These are phyloP conservation scores for Sussaba pulchella DNA, from an alignment of 2,888 invertebrate species.

Conservation along the genomic window DNA sequence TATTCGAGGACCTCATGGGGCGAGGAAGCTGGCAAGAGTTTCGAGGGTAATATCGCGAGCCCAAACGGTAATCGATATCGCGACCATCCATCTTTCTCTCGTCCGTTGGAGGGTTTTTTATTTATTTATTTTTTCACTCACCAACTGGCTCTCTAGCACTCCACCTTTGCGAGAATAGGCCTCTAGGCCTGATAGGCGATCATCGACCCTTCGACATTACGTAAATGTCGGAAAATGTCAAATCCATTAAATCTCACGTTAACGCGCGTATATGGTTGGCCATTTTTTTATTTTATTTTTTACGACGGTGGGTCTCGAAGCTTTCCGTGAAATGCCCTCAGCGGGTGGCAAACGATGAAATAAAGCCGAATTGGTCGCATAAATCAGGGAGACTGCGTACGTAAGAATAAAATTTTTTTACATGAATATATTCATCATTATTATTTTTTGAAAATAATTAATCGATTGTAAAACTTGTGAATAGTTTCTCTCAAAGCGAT, in stretches of 20 bases:
- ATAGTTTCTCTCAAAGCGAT: no score
- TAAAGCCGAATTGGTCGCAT: not conserved
- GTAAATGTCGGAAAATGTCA: constrained; percentile 83
- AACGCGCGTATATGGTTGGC: no score
- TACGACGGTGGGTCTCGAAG: not conserved
- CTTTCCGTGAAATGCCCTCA: not conserved
- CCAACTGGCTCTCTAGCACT: constrained; percentile 7
- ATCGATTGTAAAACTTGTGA: no score
- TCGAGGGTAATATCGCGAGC: constrained; percentile 80
- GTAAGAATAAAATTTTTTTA: not conserved
- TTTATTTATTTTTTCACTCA: constrained; percentile 24
- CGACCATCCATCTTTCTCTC: constrained; percentile 49
- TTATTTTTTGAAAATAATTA: no score
- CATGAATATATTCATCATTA: not conserved
- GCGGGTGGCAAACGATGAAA: not conserved
- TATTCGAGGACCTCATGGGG: constrained; percentile 39
- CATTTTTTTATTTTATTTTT: no score
- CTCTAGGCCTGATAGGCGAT: constrained; percentile 60
- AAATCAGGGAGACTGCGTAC: not conserved
- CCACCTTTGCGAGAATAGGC: constrained; percentile 66
- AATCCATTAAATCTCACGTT: constrained; percentile 34
- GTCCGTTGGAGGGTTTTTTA: no score
- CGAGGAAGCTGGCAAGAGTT: constrained; percentile 69
- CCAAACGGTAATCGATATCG: constrained; percentile 82
- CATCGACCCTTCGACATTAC: constrained; percentile 80